Percentiles rank a stretch among this genome's conserved stretches.
Conservation (phyloP, 2,797 vertebrate genomes). For the Peromyscus nudipes region DNA sequence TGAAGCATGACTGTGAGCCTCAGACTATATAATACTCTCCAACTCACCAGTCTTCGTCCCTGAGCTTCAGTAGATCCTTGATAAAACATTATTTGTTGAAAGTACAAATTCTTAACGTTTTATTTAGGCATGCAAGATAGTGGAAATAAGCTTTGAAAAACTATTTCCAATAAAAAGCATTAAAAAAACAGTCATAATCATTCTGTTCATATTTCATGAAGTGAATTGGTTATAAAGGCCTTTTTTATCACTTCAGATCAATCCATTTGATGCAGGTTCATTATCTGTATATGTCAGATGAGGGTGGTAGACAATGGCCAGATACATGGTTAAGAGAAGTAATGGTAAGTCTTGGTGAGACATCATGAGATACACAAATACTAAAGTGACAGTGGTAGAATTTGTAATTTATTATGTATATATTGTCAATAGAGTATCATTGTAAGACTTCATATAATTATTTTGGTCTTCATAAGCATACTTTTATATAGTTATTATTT, state of each 20-base stretch:
- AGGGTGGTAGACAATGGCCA: not conserved
- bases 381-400: not conserved
- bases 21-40: not conserved
- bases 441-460: not conserved
- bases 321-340: not conserved
- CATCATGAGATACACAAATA: not conserved
- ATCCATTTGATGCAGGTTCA: not conserved
- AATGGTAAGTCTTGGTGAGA: not conserved
- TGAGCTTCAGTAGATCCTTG: not conserved
- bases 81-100: not conserved
- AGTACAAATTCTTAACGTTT: not conserved
- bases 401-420: not conserved
- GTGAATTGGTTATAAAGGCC: not conserved
- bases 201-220: slow-evolving; percentile 39
- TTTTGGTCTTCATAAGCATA: not conserved
- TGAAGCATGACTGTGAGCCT: not conserved
- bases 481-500: slow-evolving; percentile 25
- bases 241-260: not conserved
- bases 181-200: not conserved
- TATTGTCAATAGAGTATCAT: not conserved
- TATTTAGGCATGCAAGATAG: not conserved
- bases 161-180: not conserved
- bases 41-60: not conserved
- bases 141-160: not conserved
- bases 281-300: not conserved